Conservation (phyloP, 2,888 invertebrate species). For the Drosophila eohydei region DNA sequence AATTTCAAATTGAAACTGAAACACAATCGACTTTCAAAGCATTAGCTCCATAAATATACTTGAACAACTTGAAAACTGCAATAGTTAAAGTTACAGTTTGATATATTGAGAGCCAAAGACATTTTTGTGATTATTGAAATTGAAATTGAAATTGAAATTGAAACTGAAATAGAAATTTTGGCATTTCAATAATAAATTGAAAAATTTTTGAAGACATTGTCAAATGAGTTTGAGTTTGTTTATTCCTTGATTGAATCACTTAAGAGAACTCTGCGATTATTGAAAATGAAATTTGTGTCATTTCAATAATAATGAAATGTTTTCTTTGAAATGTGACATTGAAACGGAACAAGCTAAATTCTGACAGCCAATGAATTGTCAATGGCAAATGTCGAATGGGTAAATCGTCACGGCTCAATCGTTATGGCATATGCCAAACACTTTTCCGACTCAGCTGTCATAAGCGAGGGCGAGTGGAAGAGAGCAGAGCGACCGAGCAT, state of each 20-base stretch:
- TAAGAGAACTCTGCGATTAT: neutral
- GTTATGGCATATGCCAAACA: constrained; percentile 3
- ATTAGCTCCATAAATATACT: neutral
- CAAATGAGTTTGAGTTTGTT: too few relatives aligned
- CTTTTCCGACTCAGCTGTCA: constrained; percentile 27
- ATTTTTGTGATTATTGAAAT: neutral
- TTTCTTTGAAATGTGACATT: constrained; percentile 3
- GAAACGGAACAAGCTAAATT: neutral
- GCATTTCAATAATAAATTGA: neutral
- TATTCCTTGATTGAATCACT: too few relatives aligned
- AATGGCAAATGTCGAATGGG: constrained; percentile 25
- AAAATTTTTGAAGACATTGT: too few relatives aligned
- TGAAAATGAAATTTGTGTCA: neutral
- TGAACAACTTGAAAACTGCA: too few relatives aligned
- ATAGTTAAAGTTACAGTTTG: too few relatives aligned
- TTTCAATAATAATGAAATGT: neutral
- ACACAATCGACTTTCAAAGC: neutral
- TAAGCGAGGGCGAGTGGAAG: neutral
- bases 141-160: neutral
- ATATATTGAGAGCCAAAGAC: too few relatives aligned
- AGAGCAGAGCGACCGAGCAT: constrained; percentile 3
- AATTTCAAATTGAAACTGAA: neutral
- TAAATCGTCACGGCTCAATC: constrained; percentile 8
- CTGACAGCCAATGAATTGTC: constrained; percentile 8
- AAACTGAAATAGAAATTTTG: neutral